A percentile compares a stretch with the other conserved stretches of the same genome.
These are phyloP conservation scores for Parasteatoda tepidariorum DNA, from an alignment of 1,140 invertebrate genomes.

Conservation along the genomic window DNA sequence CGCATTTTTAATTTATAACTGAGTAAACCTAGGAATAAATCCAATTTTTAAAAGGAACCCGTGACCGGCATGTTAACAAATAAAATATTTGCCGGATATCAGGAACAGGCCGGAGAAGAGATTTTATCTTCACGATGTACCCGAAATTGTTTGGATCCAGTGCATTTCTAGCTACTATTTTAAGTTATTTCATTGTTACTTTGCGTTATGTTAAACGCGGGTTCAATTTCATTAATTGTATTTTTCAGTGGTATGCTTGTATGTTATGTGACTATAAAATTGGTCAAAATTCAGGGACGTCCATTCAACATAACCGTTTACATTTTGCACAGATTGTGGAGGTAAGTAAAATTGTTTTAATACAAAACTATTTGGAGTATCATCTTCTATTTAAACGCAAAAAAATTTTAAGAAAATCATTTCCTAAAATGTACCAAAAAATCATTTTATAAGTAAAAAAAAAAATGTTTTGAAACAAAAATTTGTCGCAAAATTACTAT, in stretches of 20 bases:
- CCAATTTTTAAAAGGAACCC: no score
- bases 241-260: constrained; percentile 27
- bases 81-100: not conserved
- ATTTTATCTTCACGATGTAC: not conserved
- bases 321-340: constrained; percentile 13
- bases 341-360: constrained; percentile 1
- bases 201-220: no score
- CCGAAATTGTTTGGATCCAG: not conserved
- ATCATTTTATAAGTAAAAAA: not conserved
- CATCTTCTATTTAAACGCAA: not conserved
- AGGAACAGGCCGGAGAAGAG: not conserved
- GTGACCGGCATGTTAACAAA: not conserved
- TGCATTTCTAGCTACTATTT: not conserved
- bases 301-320: constrained; percentile 25
- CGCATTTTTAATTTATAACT: no score
- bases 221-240: no score
- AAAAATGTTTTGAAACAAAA: not conserved
- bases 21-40: no score
- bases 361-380: not conserved
- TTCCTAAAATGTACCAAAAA: not conserved
- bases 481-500: not conserved
- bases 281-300: not conserved
- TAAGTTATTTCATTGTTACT: not conserved
- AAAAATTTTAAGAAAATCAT: not conserved
- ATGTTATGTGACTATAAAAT: constrained; percentile 24